phyloP scores from a whole-genome alignment of 2,113 vertebrate species.

The Ciconia stormi region DNA sequence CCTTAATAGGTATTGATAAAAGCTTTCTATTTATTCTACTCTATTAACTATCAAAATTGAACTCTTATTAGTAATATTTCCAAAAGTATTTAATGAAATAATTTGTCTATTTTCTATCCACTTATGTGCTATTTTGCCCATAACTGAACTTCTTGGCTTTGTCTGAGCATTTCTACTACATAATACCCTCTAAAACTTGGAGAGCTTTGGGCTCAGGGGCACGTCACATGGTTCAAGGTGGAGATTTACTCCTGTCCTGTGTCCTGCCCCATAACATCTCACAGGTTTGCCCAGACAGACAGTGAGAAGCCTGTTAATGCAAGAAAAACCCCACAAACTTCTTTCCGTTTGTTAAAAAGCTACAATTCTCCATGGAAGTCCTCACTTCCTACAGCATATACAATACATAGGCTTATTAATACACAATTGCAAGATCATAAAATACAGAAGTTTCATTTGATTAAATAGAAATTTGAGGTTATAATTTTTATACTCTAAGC shows the following conservation, averaged over 20 bases:
- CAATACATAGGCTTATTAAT: background rate
- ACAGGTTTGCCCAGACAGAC: background rate
- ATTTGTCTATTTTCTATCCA: background rate
- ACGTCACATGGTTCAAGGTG: background rate
- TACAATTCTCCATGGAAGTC: background rate
- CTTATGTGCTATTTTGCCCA: background rate
- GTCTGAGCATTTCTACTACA: background rate
- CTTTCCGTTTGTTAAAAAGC: background rate
- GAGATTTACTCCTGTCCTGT: background rate
- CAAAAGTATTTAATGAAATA: background rate
- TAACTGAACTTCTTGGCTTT: background rate
- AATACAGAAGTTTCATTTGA: background rate
- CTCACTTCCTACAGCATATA: background rate
- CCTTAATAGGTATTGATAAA: background rate
- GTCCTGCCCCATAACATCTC: background rate
- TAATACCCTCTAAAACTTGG: background rate
- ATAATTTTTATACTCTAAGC: background rate
- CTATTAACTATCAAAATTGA: background rate
- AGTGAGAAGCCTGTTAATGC: background rate
- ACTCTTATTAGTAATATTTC: background rate
- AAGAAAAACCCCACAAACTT: background rate
- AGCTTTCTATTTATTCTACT: background rate
- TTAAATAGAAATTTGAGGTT: background rate
- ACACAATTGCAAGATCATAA: background rate
- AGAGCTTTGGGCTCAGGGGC: background rate